phyloP scores from a whole-genome alignment of 1,140 invertebrate species.

The Zeugodacus cucurbitae region DNA sequence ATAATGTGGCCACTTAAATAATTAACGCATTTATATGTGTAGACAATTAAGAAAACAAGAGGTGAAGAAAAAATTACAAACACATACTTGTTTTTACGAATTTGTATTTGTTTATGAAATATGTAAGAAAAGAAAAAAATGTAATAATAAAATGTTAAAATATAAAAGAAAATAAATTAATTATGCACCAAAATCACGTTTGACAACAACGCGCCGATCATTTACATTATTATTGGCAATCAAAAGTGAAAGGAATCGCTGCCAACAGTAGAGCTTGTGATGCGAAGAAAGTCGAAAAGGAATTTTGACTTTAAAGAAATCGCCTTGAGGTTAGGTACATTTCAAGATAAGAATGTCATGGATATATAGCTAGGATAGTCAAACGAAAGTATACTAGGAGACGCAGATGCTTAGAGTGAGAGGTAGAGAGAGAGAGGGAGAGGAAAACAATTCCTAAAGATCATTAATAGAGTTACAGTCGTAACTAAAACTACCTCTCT shows the following conservation, averaged over 20 bases:
- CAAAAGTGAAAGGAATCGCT: neutral
- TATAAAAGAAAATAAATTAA: neutral
- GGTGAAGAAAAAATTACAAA: neutral
- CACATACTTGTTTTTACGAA: neutral
- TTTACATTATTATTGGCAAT: neutral
- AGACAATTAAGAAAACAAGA: neutral
- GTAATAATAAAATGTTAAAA: neutral
- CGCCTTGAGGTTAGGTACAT: neutral
- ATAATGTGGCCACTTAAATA: slow-evolving; percentile 9
- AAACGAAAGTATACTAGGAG: too few relatives aligned
- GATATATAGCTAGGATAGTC: too few relatives aligned
- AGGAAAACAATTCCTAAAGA: too few relatives aligned
- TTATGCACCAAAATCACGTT: neutral
- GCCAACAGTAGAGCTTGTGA: neutral
- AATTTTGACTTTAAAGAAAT: neutral
- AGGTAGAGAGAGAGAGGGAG: too few relatives aligned
- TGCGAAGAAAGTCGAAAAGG: neutral
- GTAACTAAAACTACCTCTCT: too few relatives aligned
- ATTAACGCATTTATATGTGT: neutral
- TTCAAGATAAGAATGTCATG: too few relatives aligned
- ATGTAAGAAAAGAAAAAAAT: neutral
- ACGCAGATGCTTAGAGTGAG: neutral
- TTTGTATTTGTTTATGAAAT: neutral
- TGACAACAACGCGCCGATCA: neutral
- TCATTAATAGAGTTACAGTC: too few relatives aligned